Evolutionary conservation across 1,140 invertebrate genomes (phyloP), one percentile per base, ranked within the genome.

Genomic region (Oryzaephilus surinamensis): DNA sequence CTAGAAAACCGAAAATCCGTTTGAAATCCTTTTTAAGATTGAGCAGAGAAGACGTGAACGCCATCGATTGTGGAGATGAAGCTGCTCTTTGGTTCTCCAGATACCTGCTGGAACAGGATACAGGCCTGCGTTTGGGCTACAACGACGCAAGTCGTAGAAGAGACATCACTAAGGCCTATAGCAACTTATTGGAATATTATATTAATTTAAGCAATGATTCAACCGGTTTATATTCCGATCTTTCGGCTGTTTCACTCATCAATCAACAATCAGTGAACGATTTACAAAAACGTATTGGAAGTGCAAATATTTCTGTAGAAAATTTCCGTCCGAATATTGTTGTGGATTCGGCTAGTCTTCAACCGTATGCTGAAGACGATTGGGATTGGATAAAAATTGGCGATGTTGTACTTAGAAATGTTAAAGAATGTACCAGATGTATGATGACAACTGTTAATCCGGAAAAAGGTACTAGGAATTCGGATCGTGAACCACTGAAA

Each of bases 341-440:
- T 0, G 63, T 84, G 5, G 70, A 72, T 46, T 78, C 77, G 1
- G 38, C 48, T 4, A 20, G 42, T 1, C 59, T 71, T 1, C 45
- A 64, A 13, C 51, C 76, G 2, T 79, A 71, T 48, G 75, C 71
- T 3, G 81, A 85, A 60, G 79, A 83, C 42, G 58, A 64, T 10
- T 82, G 78, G 78, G 69, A 74, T 21, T 81, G 71, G 62, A 55
- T 83, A 11, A 79, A 76, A 62, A 77, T 83, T 36, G 77, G 78
- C 2, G 48, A 63, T 12, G 55, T 71, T 23, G 62, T 66, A 0
- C 48, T 78, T 15, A 67, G 72, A 52, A 70, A 74, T 34, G 60
- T 78, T 7, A 78, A 74, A 54, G 77, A 77, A 1, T 81, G 77
- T 50, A 70, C 70, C 33, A 67, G 69, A 48, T 79, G 76, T 47